Conservation (phyloP, 2,113 vertebrate species). For the Athene noctua region DNA sequence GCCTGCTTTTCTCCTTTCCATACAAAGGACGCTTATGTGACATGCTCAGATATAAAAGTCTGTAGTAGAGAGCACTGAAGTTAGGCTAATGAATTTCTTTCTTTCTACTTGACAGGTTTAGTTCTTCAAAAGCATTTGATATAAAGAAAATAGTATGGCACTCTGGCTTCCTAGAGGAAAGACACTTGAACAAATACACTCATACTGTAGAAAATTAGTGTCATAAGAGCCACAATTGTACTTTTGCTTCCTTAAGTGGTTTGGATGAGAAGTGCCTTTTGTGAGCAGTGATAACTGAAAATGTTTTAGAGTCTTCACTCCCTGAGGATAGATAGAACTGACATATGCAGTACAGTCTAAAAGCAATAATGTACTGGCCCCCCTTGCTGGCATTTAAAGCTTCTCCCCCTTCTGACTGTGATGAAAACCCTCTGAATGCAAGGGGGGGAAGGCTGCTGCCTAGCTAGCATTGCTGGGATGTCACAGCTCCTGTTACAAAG, state of each 20-base stretch:
- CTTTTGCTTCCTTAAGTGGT: not conserved
- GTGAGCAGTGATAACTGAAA: not conserved
- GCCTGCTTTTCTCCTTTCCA: not conserved
- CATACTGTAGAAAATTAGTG: not conserved
- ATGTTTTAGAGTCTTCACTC: not conserved
- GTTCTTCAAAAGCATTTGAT: not conserved
- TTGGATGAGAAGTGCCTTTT: not conserved
- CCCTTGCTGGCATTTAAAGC: slow-evolving; percentile 1
- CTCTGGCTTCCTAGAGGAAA: not conserved
- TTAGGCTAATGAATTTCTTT: not conserved
- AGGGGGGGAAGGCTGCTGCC: not conserved
- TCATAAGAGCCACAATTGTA: not conserved
- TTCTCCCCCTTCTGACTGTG: not conserved
- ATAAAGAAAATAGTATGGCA: not conserved
- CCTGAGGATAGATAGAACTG: slow-evolving; percentile 2
- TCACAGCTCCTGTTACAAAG: slow-evolving; percentile 62
- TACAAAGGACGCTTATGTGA: not conserved
- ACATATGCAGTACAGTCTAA: not conserved
- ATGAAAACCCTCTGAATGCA: slow-evolving; percentile 15
- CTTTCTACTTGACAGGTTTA: not conserved
- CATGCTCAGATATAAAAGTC: not conserved
- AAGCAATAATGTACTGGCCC: not conserved
- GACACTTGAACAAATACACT: not conserved
- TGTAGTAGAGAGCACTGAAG: not conserved
- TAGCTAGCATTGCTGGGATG: slow-evolving; percentile 25